phyloP scores from a whole-genome alignment of 2,888 invertebrate genomes.

The Ectemnius lituratus region DNA sequence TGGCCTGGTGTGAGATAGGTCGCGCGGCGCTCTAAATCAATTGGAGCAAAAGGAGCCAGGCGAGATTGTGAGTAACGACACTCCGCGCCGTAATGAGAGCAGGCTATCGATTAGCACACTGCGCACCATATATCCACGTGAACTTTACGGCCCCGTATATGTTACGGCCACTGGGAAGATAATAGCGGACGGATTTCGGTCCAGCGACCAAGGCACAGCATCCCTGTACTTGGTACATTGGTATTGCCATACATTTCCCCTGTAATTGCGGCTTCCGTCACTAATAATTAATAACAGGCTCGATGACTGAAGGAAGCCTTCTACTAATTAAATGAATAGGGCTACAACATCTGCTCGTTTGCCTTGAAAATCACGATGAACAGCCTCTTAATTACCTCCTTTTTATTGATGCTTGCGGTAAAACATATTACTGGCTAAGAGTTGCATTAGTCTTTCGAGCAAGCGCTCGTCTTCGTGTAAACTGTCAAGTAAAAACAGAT shows the following conservation, averaged over 20 bases:
- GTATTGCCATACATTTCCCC: background rate
- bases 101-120: constrained; percentile 15
- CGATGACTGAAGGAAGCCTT: background rate
- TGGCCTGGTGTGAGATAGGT: background rate
- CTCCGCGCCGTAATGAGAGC: constrained; percentile 3
- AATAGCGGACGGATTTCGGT: background rate
- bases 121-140: background rate
- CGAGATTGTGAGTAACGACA: constrained; percentile 2
- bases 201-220: background rate
- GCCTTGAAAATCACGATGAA: too few relatives aligned
- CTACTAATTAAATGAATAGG: background rate
- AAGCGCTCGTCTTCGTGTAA: background rate
- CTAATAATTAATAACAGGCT: constrained; percentile 4
- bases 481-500: constrained; percentile 7
- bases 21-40: constrained; percentile 4
- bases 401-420: too few relatives aligned
- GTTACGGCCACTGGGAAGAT: constrained; percentile 7
- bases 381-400: too few relatives aligned
- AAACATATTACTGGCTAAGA: too few relatives aligned
- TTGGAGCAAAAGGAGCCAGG: background rate
- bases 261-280: constrained; percentile 1
- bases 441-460: too few relatives aligned
- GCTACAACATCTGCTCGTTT: background rate
- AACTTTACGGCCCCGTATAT: constrained; percentile 8
- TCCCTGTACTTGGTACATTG: background rate